Base-by-base conservation (phyloP, 2,113 vertebrate genomes). In the Parus major region DNA sequence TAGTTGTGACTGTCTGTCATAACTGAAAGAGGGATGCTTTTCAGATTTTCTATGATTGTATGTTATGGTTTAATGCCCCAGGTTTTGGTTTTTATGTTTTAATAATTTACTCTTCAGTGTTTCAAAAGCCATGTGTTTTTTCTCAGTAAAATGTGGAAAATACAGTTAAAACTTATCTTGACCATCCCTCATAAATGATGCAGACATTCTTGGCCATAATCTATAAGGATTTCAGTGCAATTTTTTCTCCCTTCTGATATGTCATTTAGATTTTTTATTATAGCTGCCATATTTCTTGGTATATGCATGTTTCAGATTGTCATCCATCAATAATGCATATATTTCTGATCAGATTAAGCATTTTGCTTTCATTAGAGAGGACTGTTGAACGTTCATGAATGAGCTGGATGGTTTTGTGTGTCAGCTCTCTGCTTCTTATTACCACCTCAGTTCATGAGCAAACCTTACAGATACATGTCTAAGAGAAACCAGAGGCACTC, bases 381-480 rank as follows among this genome's bases (percentile, higher is more conserved):
- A 21, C 15, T 66, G 31, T 25, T 68, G 29, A 64, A 85, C 22
- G 13, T 5, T 72, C 6, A 5, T 22, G 24, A 72, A 69, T 44
- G 41, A 82, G 44, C 35, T 39, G 36, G 5, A 52, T 10, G 7
- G 12, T 20, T 65, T 35, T 65, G 50, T 29, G 15, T 29, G 25
- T 29, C 49, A 55, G 4, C 3, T 36, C 9, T 47, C 5, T 73
- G 17, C 11, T 68, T 82, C 20, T 39, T 66, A 55, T 23, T 46
- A 35, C 12, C 33, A 6, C 19, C 17, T 18, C 22, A 65, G 4
- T 36, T 72, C 12, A 19, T 36, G 42, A 49, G 11, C 15, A 53
- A 66, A 66, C 23, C 23, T 86, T 53, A n/a, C 27, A 61, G 46
- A 52, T 15, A 28, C 0, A 0, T 18, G 8, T 22, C 12, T 61